A percentile compares a stretch with the other conserved stretches of the same genome.
Conservation (phyloP, 1,140 invertebrate species). For the Diabrotica virgifera region DNA sequence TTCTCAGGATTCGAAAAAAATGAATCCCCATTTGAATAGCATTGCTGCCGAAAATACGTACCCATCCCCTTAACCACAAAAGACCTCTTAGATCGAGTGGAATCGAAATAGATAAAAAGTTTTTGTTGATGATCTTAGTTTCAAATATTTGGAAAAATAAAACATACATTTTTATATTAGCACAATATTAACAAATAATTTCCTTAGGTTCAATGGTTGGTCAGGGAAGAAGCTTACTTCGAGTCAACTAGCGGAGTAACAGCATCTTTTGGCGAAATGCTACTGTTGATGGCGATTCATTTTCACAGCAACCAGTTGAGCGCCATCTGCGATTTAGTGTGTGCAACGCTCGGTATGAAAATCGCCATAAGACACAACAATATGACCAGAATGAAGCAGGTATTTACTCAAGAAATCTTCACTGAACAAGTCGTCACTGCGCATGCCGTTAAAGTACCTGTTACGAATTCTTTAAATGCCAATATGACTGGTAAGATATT, state of each 20-base stretch:
- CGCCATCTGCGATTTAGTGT: conserved; percentile 90
- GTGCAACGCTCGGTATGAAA: conserved; percentile 93
- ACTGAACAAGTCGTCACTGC: conserved; percentile 95
- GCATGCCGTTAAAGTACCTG: conserved; percentile 93
- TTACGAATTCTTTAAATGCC: conserved; percentile 85
- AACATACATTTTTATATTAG: conserved; percentile 4
- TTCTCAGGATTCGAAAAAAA: no score
- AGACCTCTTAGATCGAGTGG: no score
- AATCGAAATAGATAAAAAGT: no score
- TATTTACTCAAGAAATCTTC: conserved; percentile 96
- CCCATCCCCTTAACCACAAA: no score
- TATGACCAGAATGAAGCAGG: conserved; percentile 86
- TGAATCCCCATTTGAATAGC: no score
- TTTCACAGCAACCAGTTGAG: conserved; percentile 92
- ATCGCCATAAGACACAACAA: conserved; percentile 88
- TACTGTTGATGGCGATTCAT: conserved; percentile 93
- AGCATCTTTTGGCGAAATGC: conserved; percentile 93
- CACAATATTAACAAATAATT: neutral
- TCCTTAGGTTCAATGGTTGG: conserved; percentile 74
- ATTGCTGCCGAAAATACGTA: no score
- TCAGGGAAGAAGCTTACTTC: conserved; percentile 84
- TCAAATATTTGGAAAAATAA: no score
- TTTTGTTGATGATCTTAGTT: no score
- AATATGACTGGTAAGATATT: conserved; percentile 64
- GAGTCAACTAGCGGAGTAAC: conserved; percentile 74